Evolutionary conservation across 2,888 invertebrate species (phyloP), one percentile per base, ranked within the genome.

Genomic region (Drosophila nr. medialis): DNA sequence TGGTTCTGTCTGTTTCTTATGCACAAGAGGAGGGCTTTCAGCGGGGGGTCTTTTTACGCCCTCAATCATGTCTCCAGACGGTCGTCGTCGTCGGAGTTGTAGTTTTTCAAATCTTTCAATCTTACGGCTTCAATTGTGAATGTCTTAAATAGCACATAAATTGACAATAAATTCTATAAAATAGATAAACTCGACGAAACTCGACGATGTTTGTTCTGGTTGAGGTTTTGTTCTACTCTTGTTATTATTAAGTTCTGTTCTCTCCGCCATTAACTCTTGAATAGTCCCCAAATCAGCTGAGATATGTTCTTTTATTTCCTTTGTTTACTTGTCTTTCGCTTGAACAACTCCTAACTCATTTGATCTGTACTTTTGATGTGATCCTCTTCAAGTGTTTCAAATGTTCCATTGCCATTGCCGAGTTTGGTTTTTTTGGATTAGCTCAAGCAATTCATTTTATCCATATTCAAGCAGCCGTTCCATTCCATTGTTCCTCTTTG

Each of bases 51-150:
- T 13, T 34, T 36, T 54, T 54, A 48, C 61, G 61, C 36, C 45
- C 76, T 72, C 76, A 68, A 72, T 77, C 64, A 70, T 78, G 74
- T 78, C 74, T 70, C 64, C 66, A 74, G 78, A 62, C 74, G 49
- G 64, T 74, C 72, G 53, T 72, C 21, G 18, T 15, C 48, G 48
- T 48, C 48, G 15, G 8, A 21, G 34, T 55, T 38, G 27, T 27
- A 1, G 53, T 55, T 38, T 13, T 13, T 36, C 24, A 77, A 62
- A 72, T 77, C 73, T 62, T 55, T 58, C 54, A 59, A 67, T 72
- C 67, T 60, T 48, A 64, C 68, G 74, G 40, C 63, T 73, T 34
- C 70, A 77, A 77, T 77, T 77, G 74, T 70, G 64, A 58, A 61
- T 45, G 38, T 49, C 51, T 63, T 29, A 53, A 72, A 63, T 77